Base-by-base conservation (phyloP, 2,113 vertebrate genomes). In the Amblyornis subalaris region DNA sequence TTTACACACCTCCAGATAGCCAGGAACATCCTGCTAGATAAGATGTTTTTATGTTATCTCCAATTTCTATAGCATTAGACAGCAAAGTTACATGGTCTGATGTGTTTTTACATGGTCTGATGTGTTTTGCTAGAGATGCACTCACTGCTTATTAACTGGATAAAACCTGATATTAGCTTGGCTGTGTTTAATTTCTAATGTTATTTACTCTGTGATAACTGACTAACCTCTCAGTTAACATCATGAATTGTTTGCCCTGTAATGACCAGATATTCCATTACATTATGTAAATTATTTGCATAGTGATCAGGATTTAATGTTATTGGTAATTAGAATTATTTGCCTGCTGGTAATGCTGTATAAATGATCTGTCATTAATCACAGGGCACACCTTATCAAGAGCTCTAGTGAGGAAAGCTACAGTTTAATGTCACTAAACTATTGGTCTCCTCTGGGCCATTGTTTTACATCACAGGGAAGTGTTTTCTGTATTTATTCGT, bases 211-310 rank as follows among this genome's bases (percentile, higher is more conserved):
- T 93, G 55, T 0, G n/a, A 91, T 97, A 95, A 95, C 84, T 84
- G 85, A 90, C 93, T 96, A 92, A 96, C 96, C 95, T 92, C 94
- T 92, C 94, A 92, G 95, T 95, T 97, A 97, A 95, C 93, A 88
- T n/a, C 80, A 82, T 83, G 93, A 95, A 93, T 97, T 92, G 87
- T 96, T 96, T 96, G 94, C 85, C 84, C 88, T 96, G 64, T 93
- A 97, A 97, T 95, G 96, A 90, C 94, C 96, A 96, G 65, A 74
- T 89, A 96, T 95, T 95, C 95, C 64, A 94, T 97, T 96, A 88
- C 87, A 93, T 96, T 97, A 96, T 93, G 89, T 94, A 97, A 96
- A 96, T 97, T 91, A 95, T 98, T 97, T 97, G 96, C 94, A 93
- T 96, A 96, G 91, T 96, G 96, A 97, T 97, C 95, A 88, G 65